Base-by-base conservation (phyloP, 35 echinoderm and acorn worm genomes). In the Antedon bifida region DNA sequence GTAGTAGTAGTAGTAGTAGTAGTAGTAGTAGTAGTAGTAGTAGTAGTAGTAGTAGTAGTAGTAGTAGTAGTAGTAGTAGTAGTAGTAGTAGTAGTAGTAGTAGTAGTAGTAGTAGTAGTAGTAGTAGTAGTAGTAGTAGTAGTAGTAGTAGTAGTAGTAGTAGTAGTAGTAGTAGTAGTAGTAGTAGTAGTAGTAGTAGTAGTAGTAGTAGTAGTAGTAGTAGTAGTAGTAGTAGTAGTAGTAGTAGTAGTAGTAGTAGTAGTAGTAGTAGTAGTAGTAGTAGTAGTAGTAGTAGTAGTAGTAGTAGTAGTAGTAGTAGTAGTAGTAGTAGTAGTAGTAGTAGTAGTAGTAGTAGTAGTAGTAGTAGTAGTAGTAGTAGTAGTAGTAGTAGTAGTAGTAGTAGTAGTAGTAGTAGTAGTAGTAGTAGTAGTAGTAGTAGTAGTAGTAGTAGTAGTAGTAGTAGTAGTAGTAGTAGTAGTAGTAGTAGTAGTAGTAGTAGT, bases 1-100 rank as follows among this genome's bases (percentile, higher is more conserved):
- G 76, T 78, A 78, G 76, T 78, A 78, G 76, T 78, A 78, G 76
- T 78, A 78, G 76, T 78, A 78, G 76, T 78, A 78, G 76, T 78
- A 78, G 30, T 78, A 78, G 76, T 78, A 30, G 76, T 78, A 78
- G 76, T 78, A 78, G 76, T 78, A 78, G 76, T 78, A 78, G 76
- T 78, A 78, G 76, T 78, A 78, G 76, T 78, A 78, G 76, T 78
- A 78, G 76, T 78, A 78, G 76, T 78, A 78, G 76, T 78, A 14
- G 76, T 78, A 78, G 76, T 78, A 78, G 76, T 78, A 78, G 76
- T 78, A 78, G 76, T 78, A 78, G 76, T 78, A 78, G 76, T 78
- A 78, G 76, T 78, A 78, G 76, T 78, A 78, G 76, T 78, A 14
- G 76, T 78, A 78, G 76, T 78, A 78, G 76, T 78, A 78, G 76